These are phyloP conservation scores for Eulimnadia texana DNA, from an alignment of 1,140 invertebrate genomes.

Conservation along the genomic window DNA sequence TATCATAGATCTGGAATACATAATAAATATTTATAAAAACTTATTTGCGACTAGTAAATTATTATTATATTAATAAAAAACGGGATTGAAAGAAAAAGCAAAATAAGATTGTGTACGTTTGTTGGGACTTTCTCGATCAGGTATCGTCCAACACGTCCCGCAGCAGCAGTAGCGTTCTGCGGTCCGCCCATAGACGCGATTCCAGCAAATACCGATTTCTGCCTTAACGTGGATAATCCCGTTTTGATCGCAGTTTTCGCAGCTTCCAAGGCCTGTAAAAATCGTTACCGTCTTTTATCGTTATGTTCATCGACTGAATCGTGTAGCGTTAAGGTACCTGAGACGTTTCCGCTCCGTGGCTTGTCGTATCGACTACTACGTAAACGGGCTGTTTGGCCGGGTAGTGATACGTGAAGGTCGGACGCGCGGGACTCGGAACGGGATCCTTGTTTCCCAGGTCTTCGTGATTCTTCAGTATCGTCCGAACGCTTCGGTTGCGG, in stretches of 20 bases:
- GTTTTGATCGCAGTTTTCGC: not conserved
- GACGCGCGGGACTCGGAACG: not conserved
- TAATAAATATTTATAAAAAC: too few relatives aligned
- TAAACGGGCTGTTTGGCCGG: not conserved
- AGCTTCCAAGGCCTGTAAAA: too few relatives aligned
- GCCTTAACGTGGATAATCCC: not conserved
- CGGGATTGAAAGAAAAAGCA: not conserved
- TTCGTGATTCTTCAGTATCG: slow-evolving; percentile 1
- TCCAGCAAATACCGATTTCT: not conserved
- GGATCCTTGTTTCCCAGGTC: not conserved
- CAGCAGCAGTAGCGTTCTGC: not conserved
- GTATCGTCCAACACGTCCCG: not conserved
- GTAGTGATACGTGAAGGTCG: not conserved
- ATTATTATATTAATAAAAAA: not conserved
- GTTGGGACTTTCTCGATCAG: not conserved
- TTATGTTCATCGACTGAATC: too few relatives aligned
- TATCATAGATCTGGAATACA: too few relatives aligned
- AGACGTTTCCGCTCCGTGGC: not conserved
- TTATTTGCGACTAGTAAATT: too few relatives aligned
- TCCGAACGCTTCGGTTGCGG: slow-evolving; percentile 1
- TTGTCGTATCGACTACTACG: not conserved
- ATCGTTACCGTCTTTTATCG: too few relatives aligned
- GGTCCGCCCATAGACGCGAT: not conserved
- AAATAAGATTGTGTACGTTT: not conserved
- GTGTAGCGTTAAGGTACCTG: not conserved